Conservation (phyloP, 2,888 invertebrate genomes). For the Apeira syringaria region DNA sequence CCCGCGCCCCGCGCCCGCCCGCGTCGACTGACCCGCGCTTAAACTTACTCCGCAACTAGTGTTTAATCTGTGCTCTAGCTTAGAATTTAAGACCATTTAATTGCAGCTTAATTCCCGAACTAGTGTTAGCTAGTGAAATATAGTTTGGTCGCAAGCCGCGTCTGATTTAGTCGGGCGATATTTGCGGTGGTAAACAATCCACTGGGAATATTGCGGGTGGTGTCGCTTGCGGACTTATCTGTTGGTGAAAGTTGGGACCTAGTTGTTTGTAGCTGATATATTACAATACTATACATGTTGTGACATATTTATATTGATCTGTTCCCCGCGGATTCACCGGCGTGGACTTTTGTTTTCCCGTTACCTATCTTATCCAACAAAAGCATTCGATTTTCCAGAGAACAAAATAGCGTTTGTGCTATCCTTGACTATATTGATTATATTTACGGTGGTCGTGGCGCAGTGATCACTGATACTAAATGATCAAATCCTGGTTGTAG, state of each 20-base stretch:
- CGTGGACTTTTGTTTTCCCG: no score
- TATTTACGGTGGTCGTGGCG: no score
- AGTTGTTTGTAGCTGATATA: not conserved
- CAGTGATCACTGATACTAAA: no score
- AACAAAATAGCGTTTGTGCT: no score
- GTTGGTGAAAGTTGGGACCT: constrained; percentile 9
- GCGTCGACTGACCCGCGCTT: constrained; percentile 69
- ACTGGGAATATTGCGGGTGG: constrained; percentile 5
- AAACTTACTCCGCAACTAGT: constrained; percentile 37
- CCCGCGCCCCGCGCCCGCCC: constrained; percentile 73
- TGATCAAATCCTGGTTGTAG: no score
- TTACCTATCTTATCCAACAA: no score
- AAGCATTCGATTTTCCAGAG: no score
- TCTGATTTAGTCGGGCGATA: constrained; percentile 23
- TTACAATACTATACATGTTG: no score
- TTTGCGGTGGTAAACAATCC: constrained; percentile 26
- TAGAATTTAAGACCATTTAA: constrained; percentile 80
- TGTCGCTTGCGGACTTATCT: constrained; percentile 3
- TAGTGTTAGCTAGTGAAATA: constrained; percentile 72
- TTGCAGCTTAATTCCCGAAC: constrained; percentile 79
- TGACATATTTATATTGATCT: no score
- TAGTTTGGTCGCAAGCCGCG: constrained; percentile 45
- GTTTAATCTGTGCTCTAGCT: constrained; percentile 56
- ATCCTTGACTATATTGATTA: no score
- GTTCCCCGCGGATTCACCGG: no score